Evolutionary conservation across 2,113 vertebrate species (phyloP), one percentile per base, ranked within the genome.

Genomic region (Nothoprocta perdicaria): DNA sequence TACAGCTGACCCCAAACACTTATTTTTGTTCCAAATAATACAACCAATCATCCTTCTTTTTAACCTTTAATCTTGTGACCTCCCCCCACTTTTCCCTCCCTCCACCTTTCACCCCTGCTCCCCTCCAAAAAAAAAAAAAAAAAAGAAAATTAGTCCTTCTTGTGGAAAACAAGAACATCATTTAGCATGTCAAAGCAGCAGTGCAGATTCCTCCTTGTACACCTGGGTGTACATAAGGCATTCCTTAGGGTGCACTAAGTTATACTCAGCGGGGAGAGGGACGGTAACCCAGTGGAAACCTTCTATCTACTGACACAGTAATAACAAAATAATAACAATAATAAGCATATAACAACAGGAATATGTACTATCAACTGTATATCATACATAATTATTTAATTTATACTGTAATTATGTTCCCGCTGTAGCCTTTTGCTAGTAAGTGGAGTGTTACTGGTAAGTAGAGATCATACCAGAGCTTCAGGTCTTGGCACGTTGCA

Each of bases 231-330:
- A 38, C 6, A 4, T 2, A 72, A 12, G 4, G 18, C 21, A 58
- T 26, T 13, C n/a, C 22, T 71, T 45, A 11, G 2, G 31, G 12
- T 5, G 19, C 8, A n/a, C 29, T n/a, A 31, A 4, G 38, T 8
- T 72, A 41, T 24, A 35, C 55, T 33, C 0, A 0, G 2, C 21
- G 45, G 21, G 22, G 14, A 61, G 17, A 5, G 8, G 22, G 24
- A 73, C 24, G 43, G 38, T 26, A 38, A 14, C 27, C 45, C 5
- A 38, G 19, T n/a, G 26, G 55, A 27, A 75, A 63, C 3, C 27
- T 1, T 6, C 21, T 61, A 74, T 31, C 15, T 22, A 12, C 23
- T 29, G 52, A 55, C 52, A 29, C 55, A 29, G 31, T 17, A 72
- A 52, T 15, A 52, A 43, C 35, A 43, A 43, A 26, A 35, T 17